A percentile compares a stretch with the other conserved stretches of the same genome.
These are phyloP conservation scores for Pygoscelis antarcticus DNA, from an alignment of 2,113 vertebrate genomes.

Conservation along the genomic window DNA sequence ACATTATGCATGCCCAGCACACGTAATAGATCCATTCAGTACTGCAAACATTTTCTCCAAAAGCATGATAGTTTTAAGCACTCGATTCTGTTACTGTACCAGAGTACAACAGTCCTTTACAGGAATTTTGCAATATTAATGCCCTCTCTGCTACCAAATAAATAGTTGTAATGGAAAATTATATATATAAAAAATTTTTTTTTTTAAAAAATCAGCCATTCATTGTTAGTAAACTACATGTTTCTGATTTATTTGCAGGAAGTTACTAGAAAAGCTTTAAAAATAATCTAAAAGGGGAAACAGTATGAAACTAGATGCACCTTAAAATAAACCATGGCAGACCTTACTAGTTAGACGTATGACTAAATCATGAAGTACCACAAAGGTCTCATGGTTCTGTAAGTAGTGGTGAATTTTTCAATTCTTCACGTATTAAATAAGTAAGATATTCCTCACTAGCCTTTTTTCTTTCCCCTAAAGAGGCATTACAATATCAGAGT, in stretches of 20 bases:
- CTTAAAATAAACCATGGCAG: neutral
- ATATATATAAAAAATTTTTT: too few species aligned
- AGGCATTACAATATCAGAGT: neutral
- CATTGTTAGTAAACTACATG: neutral
- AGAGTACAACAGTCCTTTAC: neutral
- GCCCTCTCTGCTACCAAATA: neutral
- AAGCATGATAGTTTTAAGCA: neutral
- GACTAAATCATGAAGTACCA: neutral
- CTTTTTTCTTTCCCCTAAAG: neutral
- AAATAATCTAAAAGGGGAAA: neutral
- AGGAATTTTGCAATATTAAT: neutral
- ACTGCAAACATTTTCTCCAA: neutral
- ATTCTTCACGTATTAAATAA: neutral
- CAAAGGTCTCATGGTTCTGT: neutral
- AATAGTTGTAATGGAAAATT: neutral
- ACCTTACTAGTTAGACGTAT: neutral
- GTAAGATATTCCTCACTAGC: neutral
- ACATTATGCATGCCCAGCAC: neutral
- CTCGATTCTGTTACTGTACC: neutral
- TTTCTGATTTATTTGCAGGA: neutral
- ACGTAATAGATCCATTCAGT: neutral
- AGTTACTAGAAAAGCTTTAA: neutral
- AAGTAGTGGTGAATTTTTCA: neutral
- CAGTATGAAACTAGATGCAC: neutral
- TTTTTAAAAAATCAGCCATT: neutral